Base-by-base conservation (phyloP, 2,888 invertebrate species). In the Pasiphila rectangulata region DNA sequence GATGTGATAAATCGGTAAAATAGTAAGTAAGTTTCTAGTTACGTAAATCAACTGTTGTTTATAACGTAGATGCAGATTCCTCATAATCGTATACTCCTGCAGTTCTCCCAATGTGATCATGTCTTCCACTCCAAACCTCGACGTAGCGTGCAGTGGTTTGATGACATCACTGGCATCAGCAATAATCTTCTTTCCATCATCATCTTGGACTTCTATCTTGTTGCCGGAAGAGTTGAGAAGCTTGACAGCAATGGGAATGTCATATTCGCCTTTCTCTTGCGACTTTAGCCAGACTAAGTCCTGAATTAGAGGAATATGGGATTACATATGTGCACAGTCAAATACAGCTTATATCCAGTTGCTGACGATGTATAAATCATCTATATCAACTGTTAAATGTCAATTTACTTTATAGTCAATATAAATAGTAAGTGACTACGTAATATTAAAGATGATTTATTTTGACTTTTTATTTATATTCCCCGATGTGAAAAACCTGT, bases 51-150 rank as follows among this genome's bases (percentile, higher is more conserved):
- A 79, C 79, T 96, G 94, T 63, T 95, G 93, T 65, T 92, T 93
- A 81, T 98, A 98, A 63, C 98, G 91, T 65, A 96, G 93, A 67
- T 96, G 94, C 44, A 98, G 90, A 84, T 98, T 98, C 44, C 96
- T 90, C 24, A 98, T 89, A 55, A 98, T 98, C 1, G 98, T 96
- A 67, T 96, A 95, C 73, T 98, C 98, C 76, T 98, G 97, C 30
- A 98, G 90, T 78, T 98, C 98, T 1, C 97, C 97, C 24, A 98
- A 88, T 20, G 94, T 94, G 62, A 98, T 98, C 98, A 98, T 98
- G 75, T 98, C 98, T 71, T 98, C 97, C 7, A 98, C 96, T 17
- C 95, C 95, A 46, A 90, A 87, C 35, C 94, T 89, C 0, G 96
- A 96, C 9, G 96, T 93, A 3, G 92, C 83, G 70, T 96, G 96